Evolutionary conservation across 2,888 invertebrate species (phyloP).

Genomic region (Eutolmus rufibarbis): DNA sequence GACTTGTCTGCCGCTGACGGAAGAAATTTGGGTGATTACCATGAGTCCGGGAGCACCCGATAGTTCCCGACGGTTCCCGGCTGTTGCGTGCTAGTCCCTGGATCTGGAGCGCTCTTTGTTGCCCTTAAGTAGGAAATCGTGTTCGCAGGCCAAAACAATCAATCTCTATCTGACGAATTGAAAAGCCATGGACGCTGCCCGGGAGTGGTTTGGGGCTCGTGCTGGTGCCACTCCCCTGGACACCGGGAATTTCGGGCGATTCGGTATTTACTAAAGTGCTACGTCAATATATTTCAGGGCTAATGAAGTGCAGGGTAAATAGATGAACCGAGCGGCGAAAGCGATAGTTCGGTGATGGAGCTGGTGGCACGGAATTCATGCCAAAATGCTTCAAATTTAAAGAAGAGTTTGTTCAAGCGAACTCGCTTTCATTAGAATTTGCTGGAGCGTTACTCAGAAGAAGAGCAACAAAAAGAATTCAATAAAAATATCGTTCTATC

Average conservation of each 20-base stretch:
- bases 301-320: not conserved
- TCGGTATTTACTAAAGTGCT: not conserved
- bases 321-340: not conserved
- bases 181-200: not conserved
- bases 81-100: not conserved
- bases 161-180: not conserved
- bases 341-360: not conserved
- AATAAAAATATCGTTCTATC: too few species aligned
- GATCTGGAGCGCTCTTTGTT: not conserved
- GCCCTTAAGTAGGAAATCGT: not conserved
- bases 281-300: not conserved
- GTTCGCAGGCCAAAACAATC: slow-evolving; percentile 3
- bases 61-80: not conserved
- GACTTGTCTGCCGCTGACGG: not conserved
- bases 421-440: not conserved
- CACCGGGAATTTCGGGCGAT: not conserved
- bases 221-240: not conserved
- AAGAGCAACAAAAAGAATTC: not conserved
- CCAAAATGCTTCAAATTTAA: not conserved
- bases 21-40: not conserved
- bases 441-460: not conserved
- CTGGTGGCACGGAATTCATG: not conserved
- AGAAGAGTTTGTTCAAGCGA: not conserved
- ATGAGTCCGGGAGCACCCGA: not conserved
- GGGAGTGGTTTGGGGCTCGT: not conserved